These are phyloP conservation scores for Corythucha ciliata DNA, from an alignment of 2,888 invertebrate genomes.

Conservation along the genomic window DNA sequence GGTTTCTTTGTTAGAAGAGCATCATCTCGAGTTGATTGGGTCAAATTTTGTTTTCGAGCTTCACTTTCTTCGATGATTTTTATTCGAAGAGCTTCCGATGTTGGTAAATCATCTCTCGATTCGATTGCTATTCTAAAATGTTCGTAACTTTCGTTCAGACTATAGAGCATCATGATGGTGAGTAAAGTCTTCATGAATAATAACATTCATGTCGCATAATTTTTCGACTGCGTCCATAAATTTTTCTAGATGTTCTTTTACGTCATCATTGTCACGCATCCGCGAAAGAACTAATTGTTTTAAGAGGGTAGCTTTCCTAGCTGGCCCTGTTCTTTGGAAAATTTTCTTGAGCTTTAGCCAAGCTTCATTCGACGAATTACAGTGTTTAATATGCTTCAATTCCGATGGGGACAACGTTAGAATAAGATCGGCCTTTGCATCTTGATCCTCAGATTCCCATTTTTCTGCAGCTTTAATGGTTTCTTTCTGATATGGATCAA, in stretches of 20 bases:
- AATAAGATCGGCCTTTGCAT: neutral
- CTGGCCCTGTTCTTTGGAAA: neutral
- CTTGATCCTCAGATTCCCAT: slow-evolving; percentile 1
- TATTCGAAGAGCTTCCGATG: neutral
- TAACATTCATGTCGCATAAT: neutral
- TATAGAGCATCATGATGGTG: slow-evolving; percentile 8
- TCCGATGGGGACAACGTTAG: neutral
- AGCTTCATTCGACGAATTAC: slow-evolving; percentile 2
- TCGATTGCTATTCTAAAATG: slow-evolving; percentile 6
- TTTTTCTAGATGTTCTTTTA: neutral
- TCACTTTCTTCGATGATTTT: slow-evolving; percentile 11
- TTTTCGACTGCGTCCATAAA: neutral
- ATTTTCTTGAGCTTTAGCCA: slow-evolving; percentile 6
- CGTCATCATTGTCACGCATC: neutral
- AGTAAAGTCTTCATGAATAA: neutral
- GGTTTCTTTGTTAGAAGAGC: slow-evolving; percentile 4
- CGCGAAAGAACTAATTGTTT: neutral
- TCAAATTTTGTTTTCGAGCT: slow-evolving; percentile 1
- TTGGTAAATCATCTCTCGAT: slow-evolving; percentile 13
- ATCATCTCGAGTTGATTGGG: neutral
- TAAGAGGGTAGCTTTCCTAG: slow-evolving; percentile 1
- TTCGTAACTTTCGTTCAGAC: neutral
- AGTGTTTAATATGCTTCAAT: slow-evolving; percentile 1
- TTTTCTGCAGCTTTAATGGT: neutral
- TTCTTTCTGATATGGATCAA: too few relatives aligned